Percentiles rank a stretch among this genome's conserved stretches.
phyloP scores from a whole-genome alignment of 2,888 invertebrate species.

The Aspidiotus rigidus region DNA sequence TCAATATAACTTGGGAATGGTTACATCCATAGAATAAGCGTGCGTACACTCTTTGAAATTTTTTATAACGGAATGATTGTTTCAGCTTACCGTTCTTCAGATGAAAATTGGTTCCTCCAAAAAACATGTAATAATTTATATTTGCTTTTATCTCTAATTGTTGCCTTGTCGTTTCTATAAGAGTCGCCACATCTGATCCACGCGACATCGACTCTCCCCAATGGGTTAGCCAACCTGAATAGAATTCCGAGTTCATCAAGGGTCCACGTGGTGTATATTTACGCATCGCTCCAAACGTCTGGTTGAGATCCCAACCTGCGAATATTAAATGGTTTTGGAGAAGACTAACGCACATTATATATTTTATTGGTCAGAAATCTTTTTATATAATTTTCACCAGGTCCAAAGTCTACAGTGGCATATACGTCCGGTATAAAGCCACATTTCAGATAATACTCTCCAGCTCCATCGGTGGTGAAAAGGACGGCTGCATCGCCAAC shows the following conservation, averaged over 20 bases:
- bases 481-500: slow-evolving; percentile 61
- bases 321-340: neutral
- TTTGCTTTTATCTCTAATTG: too few relatives aligned
- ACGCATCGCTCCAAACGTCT: neutral
- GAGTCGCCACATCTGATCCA: too few relatives aligned
- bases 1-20: too few relatives aligned
- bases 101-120: too few relatives aligned
- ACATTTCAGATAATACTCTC: slow-evolving; percentile 49
- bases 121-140: too few relatives aligned
- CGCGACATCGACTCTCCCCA: slow-evolving; percentile 52
- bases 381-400: slow-evolving; percentile 41
- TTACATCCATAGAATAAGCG: too few relatives aligned
- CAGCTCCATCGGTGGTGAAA: slow-evolving; percentile 73
- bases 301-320: neutral
- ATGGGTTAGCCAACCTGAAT: slow-evolving; percentile 85
- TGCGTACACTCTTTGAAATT: too few relatives aligned
- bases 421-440: slow-evolving; percentile 63
- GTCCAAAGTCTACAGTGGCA: slow-evolving; percentile 68
- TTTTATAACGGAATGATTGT: too few relatives aligned
- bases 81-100: too few relatives aligned
- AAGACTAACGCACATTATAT: neutral
- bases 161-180: too few relatives aligned
- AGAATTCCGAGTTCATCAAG: slow-evolving; percentile 80
- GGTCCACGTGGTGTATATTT: slow-evolving; percentile 54
- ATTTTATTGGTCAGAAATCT: neutral